A percentile compares a stretch with the other conserved stretches of the same genome.
Evolutionary conservation across 23 tunicate genomes (phyloP).

Genomic region (Corella eumyota): DNA sequence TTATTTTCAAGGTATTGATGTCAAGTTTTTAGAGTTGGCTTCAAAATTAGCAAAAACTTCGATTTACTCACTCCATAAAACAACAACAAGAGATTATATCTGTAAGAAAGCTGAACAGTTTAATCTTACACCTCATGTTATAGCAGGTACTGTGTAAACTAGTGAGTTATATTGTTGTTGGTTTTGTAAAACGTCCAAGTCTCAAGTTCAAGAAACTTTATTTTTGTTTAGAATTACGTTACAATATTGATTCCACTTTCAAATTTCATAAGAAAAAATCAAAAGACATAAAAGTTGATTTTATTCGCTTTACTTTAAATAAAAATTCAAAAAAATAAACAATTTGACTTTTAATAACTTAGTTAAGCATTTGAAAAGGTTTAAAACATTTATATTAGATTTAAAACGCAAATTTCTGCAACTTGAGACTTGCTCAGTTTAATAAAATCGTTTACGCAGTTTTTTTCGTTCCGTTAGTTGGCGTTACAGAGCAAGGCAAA

Average conservation of each 20-base stretch:
- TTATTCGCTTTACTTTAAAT: constrained; percentile 38
- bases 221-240: constrained; percentile 41
- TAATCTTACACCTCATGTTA: constrained; percentile 18
- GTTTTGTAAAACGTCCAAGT: no score
- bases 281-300: constrained; percentile 84
- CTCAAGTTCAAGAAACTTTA: no score
- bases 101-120: constrained; percentile 45
- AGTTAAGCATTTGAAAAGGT: no score
- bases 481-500: no score
- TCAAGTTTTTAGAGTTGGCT: constrained; percentile 49
- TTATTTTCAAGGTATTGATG: constrained; percentile 41
- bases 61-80: constrained; percentile 76
- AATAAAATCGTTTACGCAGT: no score
- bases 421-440: no score
- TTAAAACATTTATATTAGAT: no score
- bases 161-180: no score
- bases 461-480: no score
- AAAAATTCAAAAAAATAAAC: no score
- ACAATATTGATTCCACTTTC: constrained; percentile 52
- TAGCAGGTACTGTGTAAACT: constrained; percentile 26
- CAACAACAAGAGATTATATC: constrained; percentile 53
- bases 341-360: no score
- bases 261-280: constrained; percentile 49
- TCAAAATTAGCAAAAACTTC: constrained; percentile 39
- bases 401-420: no score